Evolutionary conservation across 2,113 vertebrate genomes (phyloP).

Genomic region (Percopsis transmontana): DNA sequence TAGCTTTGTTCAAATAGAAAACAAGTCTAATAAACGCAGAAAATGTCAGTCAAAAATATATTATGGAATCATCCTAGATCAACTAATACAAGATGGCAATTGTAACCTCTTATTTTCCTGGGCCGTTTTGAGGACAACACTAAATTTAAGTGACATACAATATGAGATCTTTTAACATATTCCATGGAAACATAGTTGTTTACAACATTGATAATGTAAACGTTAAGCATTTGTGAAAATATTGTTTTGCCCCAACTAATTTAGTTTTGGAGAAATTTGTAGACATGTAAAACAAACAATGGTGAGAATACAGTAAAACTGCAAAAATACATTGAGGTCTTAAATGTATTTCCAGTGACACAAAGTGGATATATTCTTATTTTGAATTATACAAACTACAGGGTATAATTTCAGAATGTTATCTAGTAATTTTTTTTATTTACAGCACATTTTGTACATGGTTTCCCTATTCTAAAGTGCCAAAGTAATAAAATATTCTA

Average conservation of each 20-base stretch:
- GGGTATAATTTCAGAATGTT: neutral
- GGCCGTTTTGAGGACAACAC: constrained; percentile 25
- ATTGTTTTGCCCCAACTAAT: constrained; percentile 2
- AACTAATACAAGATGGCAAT: constrained; percentile 31
- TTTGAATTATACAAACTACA: constrained; percentile 5
- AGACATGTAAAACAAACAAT: neutral
- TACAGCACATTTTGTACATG: neutral
- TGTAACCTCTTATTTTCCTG: constrained; percentile 12
- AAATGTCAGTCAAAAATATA: constrained; percentile 31
- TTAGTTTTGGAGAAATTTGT: constrained; percentile 1
- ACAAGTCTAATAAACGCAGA: constrained; percentile 19
- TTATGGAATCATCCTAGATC: constrained; percentile 26
- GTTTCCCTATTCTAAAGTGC: neutral
- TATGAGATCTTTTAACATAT: constrained; percentile 13
- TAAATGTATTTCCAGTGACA: constrained; percentile 6
- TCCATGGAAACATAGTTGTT: constrained; percentile 44
- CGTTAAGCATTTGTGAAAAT: neutral
- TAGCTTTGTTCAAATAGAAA: constrained; percentile 41
- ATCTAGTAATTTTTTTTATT: neutral
- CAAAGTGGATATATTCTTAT: constrained; percentile 17
- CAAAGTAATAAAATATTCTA: neutral
- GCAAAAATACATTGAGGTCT: neutral
- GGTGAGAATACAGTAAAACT: constrained; percentile 4
- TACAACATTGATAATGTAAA: constrained; percentile 24
- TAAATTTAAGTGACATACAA: neutral